Evolutionary conservation across 2,888 invertebrate species (phyloP).

Genomic region (Lucinisca nassula): DNA sequence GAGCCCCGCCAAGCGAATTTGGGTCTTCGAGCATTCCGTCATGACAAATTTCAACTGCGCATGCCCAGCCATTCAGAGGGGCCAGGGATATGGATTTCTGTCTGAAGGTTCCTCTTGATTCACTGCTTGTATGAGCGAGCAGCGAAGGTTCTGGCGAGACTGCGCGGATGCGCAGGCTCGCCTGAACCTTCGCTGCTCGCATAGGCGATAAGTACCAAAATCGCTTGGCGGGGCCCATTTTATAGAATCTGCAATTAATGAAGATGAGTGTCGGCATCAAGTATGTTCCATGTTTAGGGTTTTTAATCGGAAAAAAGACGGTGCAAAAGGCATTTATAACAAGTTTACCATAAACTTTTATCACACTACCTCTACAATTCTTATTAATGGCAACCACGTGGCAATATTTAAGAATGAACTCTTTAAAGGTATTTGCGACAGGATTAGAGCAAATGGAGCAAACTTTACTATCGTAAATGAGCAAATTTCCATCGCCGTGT

Average conservation of each 20-base stretch:
- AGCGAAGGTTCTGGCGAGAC: too few relatives aligned
- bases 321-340: background rate
- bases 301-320: background rate
- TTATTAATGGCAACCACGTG: background rate
- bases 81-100: too few relatives aligned
- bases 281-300: background rate
- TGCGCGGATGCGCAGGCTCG: too few relatives aligned
- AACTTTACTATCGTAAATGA: background rate
- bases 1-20: too few relatives aligned
- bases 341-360: conserved; percentile 5
- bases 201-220: too few relatives aligned
- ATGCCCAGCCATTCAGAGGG: too few relatives aligned
- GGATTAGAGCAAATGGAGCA: background rate
- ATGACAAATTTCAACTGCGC: too few relatives aligned
- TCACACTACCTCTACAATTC: background rate
- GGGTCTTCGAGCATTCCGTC: too few relatives aligned
- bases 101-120: too few relatives aligned
- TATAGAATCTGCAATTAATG: background rate
- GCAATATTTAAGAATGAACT: background rate
- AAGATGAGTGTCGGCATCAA: background rate
- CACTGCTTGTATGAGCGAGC: too few relatives aligned
- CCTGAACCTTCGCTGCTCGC: too few relatives aligned
- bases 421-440: background rate
- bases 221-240: too few relatives aligned
- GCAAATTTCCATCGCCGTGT: background rate